Base-by-base conservation (phyloP, 2,888 invertebrate species). In the Meiosimyza platycephala region DNA sequence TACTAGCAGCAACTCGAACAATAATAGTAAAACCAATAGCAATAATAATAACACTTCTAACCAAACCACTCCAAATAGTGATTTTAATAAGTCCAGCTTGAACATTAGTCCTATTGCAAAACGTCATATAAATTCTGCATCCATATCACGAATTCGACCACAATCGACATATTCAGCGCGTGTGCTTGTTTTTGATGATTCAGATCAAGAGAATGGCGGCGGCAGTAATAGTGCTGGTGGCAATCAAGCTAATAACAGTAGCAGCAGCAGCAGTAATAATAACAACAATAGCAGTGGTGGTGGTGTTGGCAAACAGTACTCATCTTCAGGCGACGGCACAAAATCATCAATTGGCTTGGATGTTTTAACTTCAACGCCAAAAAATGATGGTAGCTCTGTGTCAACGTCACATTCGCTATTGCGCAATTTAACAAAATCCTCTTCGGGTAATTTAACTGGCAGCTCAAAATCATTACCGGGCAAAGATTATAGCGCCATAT, bases 171-270 rank as follows among this genome's bases (percentile, higher is more conserved):
- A 93, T 87, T 93, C 93, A 76, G 94, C 93, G 71, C 90, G 94
- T 85, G 93, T 93, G 79, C 89, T 94, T 80, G 90, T 93, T 80
- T 94, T 94, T 85, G 93, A 94, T 86, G 93, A 94, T 87, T 90
- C 90, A 68, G 91, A 92, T 83, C 88, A 89, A 73, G 91, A 91
- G 60, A 68, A 77, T 22, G 76, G 79, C 6, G 73, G 71, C 12
- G 69, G 72, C 71, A 51, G 71, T 66, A 47, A 75, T 66, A 63
- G 68, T 12, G 62, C 52, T 28, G 60, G 73, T 72, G 11, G 72
- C 62, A 71, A 69, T 54, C 33, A 16, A 57, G 62, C 51, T 6
- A 52, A 62, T 9, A 74, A 72, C 0, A 62, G 64, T 12, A 66
- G 70, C 57, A 13, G 33, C 59, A 59, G 72, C 47, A 55, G 76